phyloP scores from a whole-genome alignment of 2,113 vertebrate species.

The Sakesphorus luctuosus region DNA sequence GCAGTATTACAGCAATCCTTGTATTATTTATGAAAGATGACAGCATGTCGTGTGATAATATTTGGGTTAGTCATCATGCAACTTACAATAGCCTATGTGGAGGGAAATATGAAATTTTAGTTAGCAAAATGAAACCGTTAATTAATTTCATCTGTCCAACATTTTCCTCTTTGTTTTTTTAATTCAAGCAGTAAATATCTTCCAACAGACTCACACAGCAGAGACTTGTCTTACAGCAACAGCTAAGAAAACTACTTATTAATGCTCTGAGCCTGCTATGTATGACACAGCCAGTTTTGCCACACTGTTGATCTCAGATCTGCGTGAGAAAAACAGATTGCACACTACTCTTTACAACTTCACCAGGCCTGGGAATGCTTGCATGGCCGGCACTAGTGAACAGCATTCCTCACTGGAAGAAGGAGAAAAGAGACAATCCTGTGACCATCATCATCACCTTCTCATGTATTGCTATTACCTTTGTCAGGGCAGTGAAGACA shows the following conservation, averaged over 20 bases:
- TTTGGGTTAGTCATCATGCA: constrained; percentile 42
- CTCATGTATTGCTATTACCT: not conserved
- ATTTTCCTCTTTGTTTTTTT: not conserved
- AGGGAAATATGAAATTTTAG: constrained; percentile 36
- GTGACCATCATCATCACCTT: not conserved
- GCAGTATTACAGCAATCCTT: constrained; percentile 32
- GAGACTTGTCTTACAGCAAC: not conserved
- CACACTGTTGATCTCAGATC: not conserved
- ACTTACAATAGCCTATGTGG: constrained; percentile 17
- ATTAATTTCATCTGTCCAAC: constrained; percentile 46
- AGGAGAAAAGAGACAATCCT: not conserved
- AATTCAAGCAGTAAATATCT: constrained; percentile 26
- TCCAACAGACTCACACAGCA: not conserved
- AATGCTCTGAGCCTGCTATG: not conserved
- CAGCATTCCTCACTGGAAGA: not conserved
- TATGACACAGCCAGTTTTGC: constrained; percentile 15
- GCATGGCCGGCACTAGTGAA: accelerated
- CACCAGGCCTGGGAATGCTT: not conserved
- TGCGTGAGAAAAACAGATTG: constrained; percentile 23
- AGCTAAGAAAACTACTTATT: constrained; percentile 20
- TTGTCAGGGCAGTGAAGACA: not conserved
- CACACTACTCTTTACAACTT: not conserved
- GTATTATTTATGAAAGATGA: constrained; percentile 49
- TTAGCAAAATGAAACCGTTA: constrained; percentile 26
- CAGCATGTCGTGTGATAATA: constrained; percentile 1